A percentile compares a stretch with the other conserved stretches of the same genome.
Conservation (phyloP, 2,797 vertebrate species). For the Paedocypris micromegethes region DNA sequence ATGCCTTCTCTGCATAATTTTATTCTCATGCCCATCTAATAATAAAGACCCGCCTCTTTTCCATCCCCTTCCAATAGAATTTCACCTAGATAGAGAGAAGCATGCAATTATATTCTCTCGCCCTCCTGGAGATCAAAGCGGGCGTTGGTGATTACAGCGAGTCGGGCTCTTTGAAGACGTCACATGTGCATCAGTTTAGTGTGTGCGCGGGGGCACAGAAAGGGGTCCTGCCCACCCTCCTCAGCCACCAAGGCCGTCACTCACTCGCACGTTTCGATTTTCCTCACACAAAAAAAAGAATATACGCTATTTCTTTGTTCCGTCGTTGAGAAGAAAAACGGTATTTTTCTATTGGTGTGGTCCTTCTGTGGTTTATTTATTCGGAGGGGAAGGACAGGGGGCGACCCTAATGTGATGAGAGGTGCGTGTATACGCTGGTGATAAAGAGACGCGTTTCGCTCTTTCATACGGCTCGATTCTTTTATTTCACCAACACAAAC, state of each 20-base stretch:
- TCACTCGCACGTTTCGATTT: conserved; percentile 25
- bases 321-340: background rate
- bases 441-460: conserved; percentile 23
- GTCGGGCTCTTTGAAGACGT: conserved; percentile 67
- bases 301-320: conserved; percentile 13
- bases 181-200: conserved; percentile 58
- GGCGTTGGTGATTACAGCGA: conserved; percentile 63
- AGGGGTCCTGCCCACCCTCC: conserved; percentile 32
- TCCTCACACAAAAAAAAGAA: background rate
- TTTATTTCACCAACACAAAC: conserved; percentile 27
- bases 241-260: conserved; percentile 19
- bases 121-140: conserved; percentile 71
- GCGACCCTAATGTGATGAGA: conserved; percentile 62
- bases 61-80: conserved; percentile 62
- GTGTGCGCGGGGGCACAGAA: conserved; percentile 56
- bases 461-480: conserved; percentile 18
- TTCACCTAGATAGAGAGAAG: conserved; percentile 65
- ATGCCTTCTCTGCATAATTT: conserved; percentile 57
- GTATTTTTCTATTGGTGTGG: conserved; percentile 5
- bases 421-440: conserved; percentile 41
- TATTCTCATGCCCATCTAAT: conserved; percentile 79
- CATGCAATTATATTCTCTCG: conserved; percentile 62
- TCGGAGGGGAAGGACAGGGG: conserved; percentile 47
- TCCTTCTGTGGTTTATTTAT: conserved; percentile 20
- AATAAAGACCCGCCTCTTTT: conserved; percentile 61